Base-by-base conservation (phyloP, 2,797 vertebrate genomes). In the Lithobates sylvaticus region DNA sequence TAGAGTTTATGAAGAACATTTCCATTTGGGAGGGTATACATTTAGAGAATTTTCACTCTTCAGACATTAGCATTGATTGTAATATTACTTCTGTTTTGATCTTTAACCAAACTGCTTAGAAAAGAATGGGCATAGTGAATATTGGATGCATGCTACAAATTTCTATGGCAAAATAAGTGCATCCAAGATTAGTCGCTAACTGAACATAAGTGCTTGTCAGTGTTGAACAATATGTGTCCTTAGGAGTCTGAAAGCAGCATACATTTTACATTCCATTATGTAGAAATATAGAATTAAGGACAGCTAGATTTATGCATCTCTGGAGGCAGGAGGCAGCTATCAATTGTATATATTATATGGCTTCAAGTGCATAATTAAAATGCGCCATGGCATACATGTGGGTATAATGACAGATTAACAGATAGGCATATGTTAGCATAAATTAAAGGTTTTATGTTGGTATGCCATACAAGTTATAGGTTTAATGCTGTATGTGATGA, bases 51-150 rank as follows among this genome's bases (percentile, higher is more conserved):
- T 58, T 77, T 75, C 44, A 76, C 34, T n/a, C 68, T 58, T 65
- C 39, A 34, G 27, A 27, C 26, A 34, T 79, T 70, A 69, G 65
- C 50, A 42, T 23, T 84, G 65, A 84, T 75, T 84, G 74, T 29
- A 67, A 16, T 70, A 42, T 18, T 77, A 70, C 71, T 5, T 23
- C 29, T 54, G 42, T 21, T 68, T 23, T 44, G 42, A 69, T 42
- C 36, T 69, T 79, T 27, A 80, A 70, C 54, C 78, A 80, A 50
- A 67, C 42, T 50, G 61, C 44, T 50, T 47, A 79, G 7, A 27
- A 69, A 79, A 68, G 42, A 18, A 50, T 42, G 42, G 42, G 18
- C 78, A 80, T 34, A 21, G 27, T 67, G 67, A 34, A 69, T 80
- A 42, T 15, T 27, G 44, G 65, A 27, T 15, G 27, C 23, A n/a